Conservation (phyloP, 2,888 invertebrate genomes). For the Cosmia pyralina region DNA sequence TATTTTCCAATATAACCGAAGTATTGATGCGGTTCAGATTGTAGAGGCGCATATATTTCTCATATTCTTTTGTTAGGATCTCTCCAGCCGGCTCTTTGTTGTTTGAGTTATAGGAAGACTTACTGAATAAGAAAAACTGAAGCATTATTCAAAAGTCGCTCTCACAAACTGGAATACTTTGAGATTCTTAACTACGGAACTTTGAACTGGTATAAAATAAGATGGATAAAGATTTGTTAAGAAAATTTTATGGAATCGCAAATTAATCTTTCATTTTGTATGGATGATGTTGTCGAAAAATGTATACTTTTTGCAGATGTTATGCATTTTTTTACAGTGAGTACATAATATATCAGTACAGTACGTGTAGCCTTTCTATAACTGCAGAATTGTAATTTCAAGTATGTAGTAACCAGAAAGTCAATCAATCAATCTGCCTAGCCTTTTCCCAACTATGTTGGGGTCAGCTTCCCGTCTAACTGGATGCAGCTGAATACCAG, state of each 20-base stretch:
- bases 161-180: slow-evolving; percentile 70
- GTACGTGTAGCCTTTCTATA: neutral
- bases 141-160: slow-evolving; percentile 80
- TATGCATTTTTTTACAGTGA: neutral
- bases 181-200: slow-evolving; percentile 73
- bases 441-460: too few species aligned
- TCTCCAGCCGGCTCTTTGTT: slow-evolving; percentile 85
- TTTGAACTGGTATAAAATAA: slow-evolving; percentile 67
- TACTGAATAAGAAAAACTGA: slow-evolving; percentile 83
- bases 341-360: neutral
- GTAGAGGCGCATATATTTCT: slow-evolving; percentile 85
- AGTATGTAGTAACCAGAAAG: neutral
- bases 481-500: too few species aligned
- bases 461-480: too few species aligned
- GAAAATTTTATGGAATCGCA: slow-evolving; percentile 58
- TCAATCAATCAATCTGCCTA: too few species aligned
- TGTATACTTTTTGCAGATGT: neutral
- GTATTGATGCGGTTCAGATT: slow-evolving; percentile 83
- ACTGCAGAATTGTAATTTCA: neutral
- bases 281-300: neutral
- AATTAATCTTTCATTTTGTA: slow-evolving; percentile 24
- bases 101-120: slow-evolving; percentile 83
- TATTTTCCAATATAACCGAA: slow-evolving; percentile 85
- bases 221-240: slow-evolving; percentile 60
- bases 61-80: slow-evolving; percentile 87